Percentiles rank a stretch among this genome's conserved stretches.
These are phyloP conservation scores for Pentalonia nigronervosa DNA, from an alignment of 1,140 invertebrate genomes.

Conservation along the genomic window DNA sequence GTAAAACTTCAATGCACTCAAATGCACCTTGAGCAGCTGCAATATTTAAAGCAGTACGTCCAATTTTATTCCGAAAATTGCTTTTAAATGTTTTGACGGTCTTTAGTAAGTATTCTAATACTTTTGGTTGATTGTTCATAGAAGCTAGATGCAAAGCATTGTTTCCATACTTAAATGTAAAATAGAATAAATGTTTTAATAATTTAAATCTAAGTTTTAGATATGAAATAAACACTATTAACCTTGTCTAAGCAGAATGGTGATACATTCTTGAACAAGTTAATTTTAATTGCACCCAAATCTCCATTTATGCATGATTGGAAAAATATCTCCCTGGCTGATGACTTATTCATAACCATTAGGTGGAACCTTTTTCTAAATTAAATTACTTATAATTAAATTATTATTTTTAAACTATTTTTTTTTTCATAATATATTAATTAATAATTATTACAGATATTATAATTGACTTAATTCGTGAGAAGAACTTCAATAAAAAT, in stretches of 20 bases:
- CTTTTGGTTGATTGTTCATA: slow-evolving; percentile 37
- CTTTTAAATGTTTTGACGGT: slow-evolving; percentile 27
- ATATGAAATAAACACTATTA: neutral
- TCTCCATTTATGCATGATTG: slow-evolving; percentile 24
- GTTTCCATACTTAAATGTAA: slow-evolving; percentile 43
- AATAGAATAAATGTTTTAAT: neutral
- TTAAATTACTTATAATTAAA: too few species aligned
- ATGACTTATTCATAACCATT: neutral
- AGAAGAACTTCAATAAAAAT: too few species aligned
- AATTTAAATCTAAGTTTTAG: neutral
- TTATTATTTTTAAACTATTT: too few species aligned
- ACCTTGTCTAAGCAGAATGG: slow-evolving; percentile 12
- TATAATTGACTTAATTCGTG: too few species aligned
- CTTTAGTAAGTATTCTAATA: slow-evolving; percentile 26
- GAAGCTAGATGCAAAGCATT: slow-evolving; percentile 39
- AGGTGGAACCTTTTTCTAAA: neutral
- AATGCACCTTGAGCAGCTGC: slow-evolving; percentile 50
- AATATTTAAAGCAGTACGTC: slow-evolving; percentile 53
- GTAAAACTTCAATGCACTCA: slow-evolving; percentile 47
- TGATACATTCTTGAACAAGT: slow-evolving; percentile 17
- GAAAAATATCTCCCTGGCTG: slow-evolving; percentile 12
- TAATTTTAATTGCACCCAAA: slow-evolving; percentile 23
- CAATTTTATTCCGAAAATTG: slow-evolving; percentile 46
- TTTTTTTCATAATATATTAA: too few species aligned
- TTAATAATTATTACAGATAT: too few species aligned